These are phyloP conservation scores for Scomber japonicus DNA, from an alignment of 2,113 vertebrate species.

Conservation along the genomic window DNA sequence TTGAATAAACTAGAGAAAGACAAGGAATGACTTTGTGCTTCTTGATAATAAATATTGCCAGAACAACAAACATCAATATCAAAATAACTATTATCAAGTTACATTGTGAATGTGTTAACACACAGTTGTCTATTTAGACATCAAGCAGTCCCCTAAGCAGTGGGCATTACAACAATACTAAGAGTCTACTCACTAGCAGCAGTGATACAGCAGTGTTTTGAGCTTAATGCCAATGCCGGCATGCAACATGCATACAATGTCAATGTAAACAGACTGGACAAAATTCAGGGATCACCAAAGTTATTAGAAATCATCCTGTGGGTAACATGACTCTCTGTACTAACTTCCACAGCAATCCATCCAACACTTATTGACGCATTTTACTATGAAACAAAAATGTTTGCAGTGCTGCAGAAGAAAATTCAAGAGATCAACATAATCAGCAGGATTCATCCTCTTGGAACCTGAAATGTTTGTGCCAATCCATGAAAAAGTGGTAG, in stretches of 20 bases:
- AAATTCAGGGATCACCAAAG: too few species aligned
- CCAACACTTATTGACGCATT: not conserved
- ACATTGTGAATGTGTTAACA: too few species aligned
- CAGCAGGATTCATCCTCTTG: not conserved
- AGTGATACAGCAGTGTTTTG: not conserved
- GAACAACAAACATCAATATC: too few species aligned
- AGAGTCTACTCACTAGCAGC: not conserved
- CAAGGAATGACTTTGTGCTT: too few species aligned
- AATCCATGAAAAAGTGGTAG: not conserved
- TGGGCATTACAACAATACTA: constrained; percentile 21
- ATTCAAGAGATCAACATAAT: not conserved
- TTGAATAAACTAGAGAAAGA: too few species aligned
- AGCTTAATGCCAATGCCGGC: not conserved
- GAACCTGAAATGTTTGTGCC: not conserved
- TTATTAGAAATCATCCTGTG: not conserved
- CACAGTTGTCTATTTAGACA: too few species aligned
- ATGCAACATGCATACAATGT: not conserved
- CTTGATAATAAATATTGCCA: too few species aligned
- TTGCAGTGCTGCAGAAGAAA: too few species aligned
- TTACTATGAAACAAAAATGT: too few species aligned
- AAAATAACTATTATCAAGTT: too few species aligned
- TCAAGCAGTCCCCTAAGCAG: not conserved
- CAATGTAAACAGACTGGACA: not conserved
- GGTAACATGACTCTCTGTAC: not conserved
- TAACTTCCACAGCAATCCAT: not conserved